Percentiles rank a stretch among this genome's conserved stretches.
phyloP scores from a whole-genome alignment of 92 coral and sea anemone genomes.

The Parazoanthus atlanticus region DNA sequence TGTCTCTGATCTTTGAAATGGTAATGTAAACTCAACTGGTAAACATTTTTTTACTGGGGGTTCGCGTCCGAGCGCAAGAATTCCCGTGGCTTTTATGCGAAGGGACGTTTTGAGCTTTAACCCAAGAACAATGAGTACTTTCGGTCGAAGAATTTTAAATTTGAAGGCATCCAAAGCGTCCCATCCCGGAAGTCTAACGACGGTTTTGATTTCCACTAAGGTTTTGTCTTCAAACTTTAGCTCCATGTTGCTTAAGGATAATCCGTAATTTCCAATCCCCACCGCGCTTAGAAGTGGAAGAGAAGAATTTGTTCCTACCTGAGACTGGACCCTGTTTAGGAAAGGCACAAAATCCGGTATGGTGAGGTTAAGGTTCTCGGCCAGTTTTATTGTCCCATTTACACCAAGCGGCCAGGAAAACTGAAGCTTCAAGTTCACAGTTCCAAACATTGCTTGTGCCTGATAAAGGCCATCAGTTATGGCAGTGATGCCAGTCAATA shows the following conservation, averaged over 20 bases:
- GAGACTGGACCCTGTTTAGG: conserved; percentile 32
- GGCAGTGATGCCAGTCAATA: conserved; percentile 24
- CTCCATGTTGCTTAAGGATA: conserved; percentile 45
- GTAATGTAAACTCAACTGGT: conserved; percentile 56
- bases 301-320: conserved; percentile 52
- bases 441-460: conserved; percentile 50
- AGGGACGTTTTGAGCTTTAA: conserved; percentile 19
- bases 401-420: conserved; percentile 65
- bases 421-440: conserved; percentile 48
- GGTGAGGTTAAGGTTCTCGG: conserved; percentile 31
- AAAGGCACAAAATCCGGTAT: conserved; percentile 56
- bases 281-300: conserved; percentile 48
- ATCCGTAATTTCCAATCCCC: conserved; percentile 66
- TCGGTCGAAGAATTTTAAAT: conserved; percentile 52
- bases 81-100: conserved; percentile 45
- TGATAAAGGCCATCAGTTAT: conserved; percentile 29
- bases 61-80: conserved; percentile 6
- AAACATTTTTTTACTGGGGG: background rate
- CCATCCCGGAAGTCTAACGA: conserved; percentile 63
- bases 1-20: conserved; percentile 1
- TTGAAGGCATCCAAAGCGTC: conserved; percentile 55
- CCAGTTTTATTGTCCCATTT: conserved; percentile 51
- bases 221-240: conserved; percentile 41
- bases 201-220: conserved; percentile 20
- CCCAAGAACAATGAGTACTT: conserved; percentile 28